phyloP scores from a whole-genome alignment of 64 coral and sea anemone species.

The Porites lutea region DNA sequence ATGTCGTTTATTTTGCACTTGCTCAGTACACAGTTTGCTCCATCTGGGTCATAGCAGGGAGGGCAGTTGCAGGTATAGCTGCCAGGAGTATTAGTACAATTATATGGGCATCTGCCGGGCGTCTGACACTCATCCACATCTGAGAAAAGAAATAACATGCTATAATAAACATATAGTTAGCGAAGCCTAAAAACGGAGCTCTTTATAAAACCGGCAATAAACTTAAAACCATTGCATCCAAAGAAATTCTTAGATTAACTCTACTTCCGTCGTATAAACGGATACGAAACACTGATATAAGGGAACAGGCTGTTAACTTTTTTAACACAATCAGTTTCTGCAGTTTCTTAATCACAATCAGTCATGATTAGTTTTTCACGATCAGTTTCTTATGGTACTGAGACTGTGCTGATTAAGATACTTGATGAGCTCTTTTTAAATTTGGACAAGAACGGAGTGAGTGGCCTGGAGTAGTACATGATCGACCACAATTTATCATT shows the following conservation, averaged over 20 bases:
- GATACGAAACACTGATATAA: no score
- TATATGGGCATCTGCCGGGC: slow-evolving; percentile 59
- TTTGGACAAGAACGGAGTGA: not conserved
- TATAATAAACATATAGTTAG: not conserved
- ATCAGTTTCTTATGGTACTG: not conserved
- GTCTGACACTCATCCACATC: slow-evolving; percentile 71
- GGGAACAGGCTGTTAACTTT: no score
- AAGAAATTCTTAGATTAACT: no score
- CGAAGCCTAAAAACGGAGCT: no score
- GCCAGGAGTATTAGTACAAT: slow-evolving; percentile 49
- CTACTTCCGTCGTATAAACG: no score
- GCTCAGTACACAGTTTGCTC: slow-evolving; percentile 65
- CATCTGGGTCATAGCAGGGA: slow-evolving; percentile 65
- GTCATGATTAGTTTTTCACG: no score
- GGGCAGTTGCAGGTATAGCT: slow-evolving; percentile 74
- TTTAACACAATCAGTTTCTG: no score
- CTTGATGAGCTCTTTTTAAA: not conserved
- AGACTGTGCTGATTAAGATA: not conserved
- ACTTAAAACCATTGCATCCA: no score
- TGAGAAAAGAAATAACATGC: not conserved
- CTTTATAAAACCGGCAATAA: no score
- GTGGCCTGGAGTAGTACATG: no score
- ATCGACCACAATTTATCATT: no score
- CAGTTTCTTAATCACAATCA: no score
- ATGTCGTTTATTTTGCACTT: slow-evolving; percentile 55